These are phyloP conservation scores for Caligus rogercresseyi DNA, from an alignment of 1,140 invertebrate species.

Conservation along the genomic window DNA sequence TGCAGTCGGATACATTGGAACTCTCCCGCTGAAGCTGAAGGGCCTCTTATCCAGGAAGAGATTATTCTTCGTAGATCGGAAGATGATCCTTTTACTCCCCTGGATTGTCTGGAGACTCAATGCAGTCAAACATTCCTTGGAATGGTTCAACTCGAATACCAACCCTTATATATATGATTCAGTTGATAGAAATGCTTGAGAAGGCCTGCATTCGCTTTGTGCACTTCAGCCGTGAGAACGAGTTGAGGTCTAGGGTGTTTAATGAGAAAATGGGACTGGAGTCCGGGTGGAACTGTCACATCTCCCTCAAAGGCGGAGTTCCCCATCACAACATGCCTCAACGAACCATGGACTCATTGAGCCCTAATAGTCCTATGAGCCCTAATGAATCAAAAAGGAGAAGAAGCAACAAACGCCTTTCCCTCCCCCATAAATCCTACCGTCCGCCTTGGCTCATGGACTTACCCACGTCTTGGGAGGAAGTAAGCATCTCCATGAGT, in stretches of 20 bases:
- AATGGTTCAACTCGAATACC: slow-evolving; percentile 97
- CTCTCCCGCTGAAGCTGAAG: not conserved
- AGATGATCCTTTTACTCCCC: slow-evolving; percentile 30
- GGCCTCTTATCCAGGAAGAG: not conserved
- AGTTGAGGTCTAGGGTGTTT: slow-evolving; percentile 81
- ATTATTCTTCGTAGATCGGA: not conserved
- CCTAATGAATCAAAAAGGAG: not conserved
- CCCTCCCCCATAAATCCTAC: not conserved
- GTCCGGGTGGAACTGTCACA: slow-evolving; percentile 97
- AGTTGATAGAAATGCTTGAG: slow-evolving; percentile 81
- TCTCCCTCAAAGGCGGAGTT: slow-evolving; percentile 59
- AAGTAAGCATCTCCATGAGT: not conserved
- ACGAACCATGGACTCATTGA: not conserved
- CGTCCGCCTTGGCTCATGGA: slow-evolving; percentile 8
- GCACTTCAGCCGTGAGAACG: slow-evolving; percentile 96
- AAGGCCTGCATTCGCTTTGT: slow-evolving; percentile 88
- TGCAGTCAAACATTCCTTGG: slow-evolving; percentile 95
- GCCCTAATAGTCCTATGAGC: not conserved
- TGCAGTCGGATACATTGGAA: slow-evolving; percentile 29
- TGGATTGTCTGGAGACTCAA: slow-evolving; percentile 66
- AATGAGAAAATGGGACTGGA: slow-evolving; percentile 96
- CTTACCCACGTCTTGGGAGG: slow-evolving; percentile 3
- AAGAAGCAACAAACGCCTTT: not conserved
- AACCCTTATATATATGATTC: slow-evolving; percentile 78
- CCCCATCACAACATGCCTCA: not conserved